Evolutionary conservation across 2,797 vertebrate genomes (phyloP), one percentile per base, ranked within the genome.

Genomic region (Crenichthys baileyi): DNA sequence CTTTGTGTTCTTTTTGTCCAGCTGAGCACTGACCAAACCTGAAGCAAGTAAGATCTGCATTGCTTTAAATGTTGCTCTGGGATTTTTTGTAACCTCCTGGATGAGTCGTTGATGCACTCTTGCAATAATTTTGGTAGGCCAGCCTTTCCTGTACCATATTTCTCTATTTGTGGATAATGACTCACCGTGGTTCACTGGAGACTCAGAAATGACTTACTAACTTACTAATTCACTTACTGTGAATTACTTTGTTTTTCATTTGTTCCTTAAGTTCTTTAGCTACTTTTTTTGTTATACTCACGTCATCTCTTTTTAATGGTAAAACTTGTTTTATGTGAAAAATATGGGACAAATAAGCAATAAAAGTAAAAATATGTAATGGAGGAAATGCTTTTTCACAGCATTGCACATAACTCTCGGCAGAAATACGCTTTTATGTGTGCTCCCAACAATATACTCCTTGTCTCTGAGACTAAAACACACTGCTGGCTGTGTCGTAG

Each of bases 401-500:
- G 22, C 41, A 1, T 12, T 46, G 11, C 7, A 16, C 6, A 68
- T 26, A 41, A 22, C 4, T 24, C 8, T 67, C 36, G 5, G 11
- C 70, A 36, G 0, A 1, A 13, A 1, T 72, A 26, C 18, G n/a
- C 26, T 61, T 68, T 85, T 56, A 72, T 84, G 63, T 74, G 24
- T 72, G 61, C 73, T 83, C 3, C 7, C 31, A 20, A 41, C n/a
- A 11, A 53, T 48, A n/a, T 44, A 41, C 53, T 63, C 79, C 60
- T 15, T 41, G 18, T 55, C 51, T 67, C 22, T 0, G 22, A 15
- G 2, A 3, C 70, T 95, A 96, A 70, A 96, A 92, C 74, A 93
- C 85, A 0, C 95, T 96, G 89, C 95, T 97, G 72, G 93, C 90
- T 2, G 93, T 95, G 87, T 94, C 91, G 8, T 90, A 93, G 73